Percentiles rank a stretch among this genome's conserved stretches.
Evolutionary conservation across 2,113 vertebrate genomes (phyloP).

Genomic region (Meriones unguiculatus): DNA sequence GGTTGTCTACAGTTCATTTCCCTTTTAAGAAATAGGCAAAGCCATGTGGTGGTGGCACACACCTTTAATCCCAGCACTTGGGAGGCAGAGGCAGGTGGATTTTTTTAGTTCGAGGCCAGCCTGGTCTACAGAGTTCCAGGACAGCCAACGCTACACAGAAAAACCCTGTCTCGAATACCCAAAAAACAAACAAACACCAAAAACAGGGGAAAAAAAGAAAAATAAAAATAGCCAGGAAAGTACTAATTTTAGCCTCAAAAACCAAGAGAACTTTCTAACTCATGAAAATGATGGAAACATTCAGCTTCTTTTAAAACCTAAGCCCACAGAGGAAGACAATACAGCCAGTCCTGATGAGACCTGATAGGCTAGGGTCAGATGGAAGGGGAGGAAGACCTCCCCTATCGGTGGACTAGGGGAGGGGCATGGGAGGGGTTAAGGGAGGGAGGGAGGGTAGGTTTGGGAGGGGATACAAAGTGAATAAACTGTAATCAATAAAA

Average conservation of each 20-base stretch:
- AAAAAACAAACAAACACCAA: not conserved
- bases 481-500: no score
- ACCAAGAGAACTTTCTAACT: conserved; percentile 39
- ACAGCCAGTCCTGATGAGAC: no score
- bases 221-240: not conserved
- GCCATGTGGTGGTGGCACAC: no score
- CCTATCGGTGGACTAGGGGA: no score
- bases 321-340: no score
- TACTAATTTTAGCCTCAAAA: not conserved
- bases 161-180: not conserved
- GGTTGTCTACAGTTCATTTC: not conserved
- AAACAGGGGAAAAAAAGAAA: not conserved
- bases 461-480: no score
- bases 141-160: not conserved
- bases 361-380: no score
- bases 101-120: no score
- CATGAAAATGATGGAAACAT: not conserved
- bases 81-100: no score
- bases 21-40: not conserved
- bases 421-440: no score
- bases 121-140: not conserved
- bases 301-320: conserved; percentile 1
- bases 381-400: no score
- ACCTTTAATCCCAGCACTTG: not conserved
- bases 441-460: no score